These are phyloP conservation scores for Heteromyza rotundicornis DNA, from an alignment of 2,888 invertebrate genomes.

Conservation along the genomic window DNA sequence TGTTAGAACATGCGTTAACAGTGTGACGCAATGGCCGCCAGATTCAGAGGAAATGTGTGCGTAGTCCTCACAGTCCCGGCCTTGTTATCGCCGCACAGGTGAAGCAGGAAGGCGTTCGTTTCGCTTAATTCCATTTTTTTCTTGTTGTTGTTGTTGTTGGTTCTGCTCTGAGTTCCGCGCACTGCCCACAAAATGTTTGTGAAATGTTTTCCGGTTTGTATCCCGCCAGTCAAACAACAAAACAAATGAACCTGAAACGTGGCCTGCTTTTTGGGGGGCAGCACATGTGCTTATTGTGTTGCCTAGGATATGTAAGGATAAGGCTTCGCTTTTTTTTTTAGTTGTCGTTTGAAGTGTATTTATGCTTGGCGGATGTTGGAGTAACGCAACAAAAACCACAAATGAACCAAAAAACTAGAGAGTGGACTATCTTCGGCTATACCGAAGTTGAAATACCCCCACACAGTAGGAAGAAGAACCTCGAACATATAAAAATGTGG, in stretches of 20 bases:
- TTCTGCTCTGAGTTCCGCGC: conserved; percentile 19
- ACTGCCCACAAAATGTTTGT: conserved; percentile 39
- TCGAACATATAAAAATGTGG: no score
- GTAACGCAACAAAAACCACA: conserved; percentile 9
- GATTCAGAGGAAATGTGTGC: conserved; percentile 18
- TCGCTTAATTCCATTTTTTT: conserved; percentile 12
- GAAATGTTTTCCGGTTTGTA: conserved; percentile 37
- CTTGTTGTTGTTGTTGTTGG: conserved; percentile 19
- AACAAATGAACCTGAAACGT: conserved; percentile 49
- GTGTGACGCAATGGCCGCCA: background rate
- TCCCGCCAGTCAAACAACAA: conserved; percentile 20
- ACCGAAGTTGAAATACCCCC: no score
- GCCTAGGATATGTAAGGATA: conserved; percentile 17
- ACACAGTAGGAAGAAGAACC: no score
- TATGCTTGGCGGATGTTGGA: conserved; percentile 56
- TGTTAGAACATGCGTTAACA: conserved; percentile 35
- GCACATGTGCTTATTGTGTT: conserved; percentile 19
- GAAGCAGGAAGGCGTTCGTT: conserved; percentile 27
- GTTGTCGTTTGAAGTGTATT: conserved; percentile 55
- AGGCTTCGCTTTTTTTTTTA: conserved; percentile 17
- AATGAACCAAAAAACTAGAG: conserved; percentile 4
- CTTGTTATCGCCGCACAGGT: conserved; percentile 29
- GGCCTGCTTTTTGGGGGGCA: conserved; percentile 30
- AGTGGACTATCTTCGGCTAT: no score
- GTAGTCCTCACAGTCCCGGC: conserved; percentile 8